Conservation (phyloP, 2,113 vertebrate genomes). For the Mixornis gularis region DNA sequence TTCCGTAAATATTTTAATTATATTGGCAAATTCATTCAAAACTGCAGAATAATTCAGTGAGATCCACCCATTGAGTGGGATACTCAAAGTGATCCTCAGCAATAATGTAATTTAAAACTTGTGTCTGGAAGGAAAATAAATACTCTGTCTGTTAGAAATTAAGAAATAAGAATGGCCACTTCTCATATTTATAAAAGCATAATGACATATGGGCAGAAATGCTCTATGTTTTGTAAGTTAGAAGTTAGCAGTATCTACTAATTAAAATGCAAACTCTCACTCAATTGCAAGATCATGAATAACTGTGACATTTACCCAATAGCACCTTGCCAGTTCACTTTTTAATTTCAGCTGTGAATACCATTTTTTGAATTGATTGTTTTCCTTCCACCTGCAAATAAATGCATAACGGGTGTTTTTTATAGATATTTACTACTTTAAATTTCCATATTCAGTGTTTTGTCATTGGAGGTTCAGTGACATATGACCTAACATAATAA, state of each 20-base stretch:
- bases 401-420: background rate
- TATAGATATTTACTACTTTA: background rate
- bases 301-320: conserved; percentile 61
- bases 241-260: conserved; percentile 20
- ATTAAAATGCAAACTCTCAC: conserved; percentile 62
- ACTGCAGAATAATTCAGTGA: background rate
- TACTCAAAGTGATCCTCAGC: background rate
- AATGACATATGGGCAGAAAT: background rate
- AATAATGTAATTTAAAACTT: background rate
- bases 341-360: conserved; percentile 30
- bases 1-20: background rate
- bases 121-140: background rate
- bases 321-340: conserved; percentile 29
- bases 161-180: background rate
- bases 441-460: background rate
- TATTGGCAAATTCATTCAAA: background rate
- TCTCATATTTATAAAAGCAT: conserved; percentile 11
- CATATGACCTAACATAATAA: background rate
- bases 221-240: conserved; percentile 18
- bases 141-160: background rate
- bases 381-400: conserved; percentile 35
- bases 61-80: background rate
- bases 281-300: conserved; percentile 47
- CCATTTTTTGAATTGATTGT: conserved; percentile 41
- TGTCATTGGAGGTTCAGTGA: background rate